Evolutionary conservation across 37 sponge, comb jelly and placozoan species (phyloP).

Genomic region (Haliclona indistincta): DNA sequence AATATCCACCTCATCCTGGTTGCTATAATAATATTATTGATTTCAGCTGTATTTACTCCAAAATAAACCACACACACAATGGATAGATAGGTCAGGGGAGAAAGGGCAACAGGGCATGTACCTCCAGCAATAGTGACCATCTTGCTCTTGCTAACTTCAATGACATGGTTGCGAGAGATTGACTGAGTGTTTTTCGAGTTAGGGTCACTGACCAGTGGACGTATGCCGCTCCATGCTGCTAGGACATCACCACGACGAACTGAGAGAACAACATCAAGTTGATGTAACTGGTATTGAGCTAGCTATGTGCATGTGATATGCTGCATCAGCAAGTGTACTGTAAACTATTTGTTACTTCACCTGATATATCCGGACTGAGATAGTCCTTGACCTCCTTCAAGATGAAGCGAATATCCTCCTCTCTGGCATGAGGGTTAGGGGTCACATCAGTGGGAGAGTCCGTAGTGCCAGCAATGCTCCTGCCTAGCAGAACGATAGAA

Average conservation of each 20-base stretch:
- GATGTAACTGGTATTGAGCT: not conserved
- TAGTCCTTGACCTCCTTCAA: conserved; percentile 91
- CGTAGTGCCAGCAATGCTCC: conserved; percentile 93
- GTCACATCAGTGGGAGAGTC: conserved; percentile 88
- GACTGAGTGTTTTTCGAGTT: conserved; percentile 90
- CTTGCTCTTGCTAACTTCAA: conserved; percentile 84
- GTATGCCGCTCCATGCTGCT: conserved; percentile 98
- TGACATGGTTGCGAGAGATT: conserved; percentile 95
- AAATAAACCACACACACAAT: too few species aligned
- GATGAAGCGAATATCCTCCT: conserved; percentile 94
- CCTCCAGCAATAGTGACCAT: conserved; percentile 98
- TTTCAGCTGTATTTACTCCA: too few species aligned
- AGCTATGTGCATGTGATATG: not conserved
- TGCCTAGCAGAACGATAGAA: conserved; percentile 30
- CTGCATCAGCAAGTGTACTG: not conserved
- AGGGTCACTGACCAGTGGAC: conserved; percentile 93
- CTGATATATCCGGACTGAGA: conserved; percentile 79
- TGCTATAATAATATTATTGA: too few species aligned
- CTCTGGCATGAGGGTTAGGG: conserved; percentile 78
- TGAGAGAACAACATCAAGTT: conserved; percentile 1
- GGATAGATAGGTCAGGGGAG: not conserved
- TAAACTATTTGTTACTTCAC: conserved; percentile 16
- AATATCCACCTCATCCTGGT: too few species aligned
- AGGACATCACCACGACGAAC: conserved; percentile 96
- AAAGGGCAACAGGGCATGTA: not conserved